phyloP scores from a whole-genome alignment of 1,140 invertebrate genomes.

The Drosophila mojavensis region DNA sequence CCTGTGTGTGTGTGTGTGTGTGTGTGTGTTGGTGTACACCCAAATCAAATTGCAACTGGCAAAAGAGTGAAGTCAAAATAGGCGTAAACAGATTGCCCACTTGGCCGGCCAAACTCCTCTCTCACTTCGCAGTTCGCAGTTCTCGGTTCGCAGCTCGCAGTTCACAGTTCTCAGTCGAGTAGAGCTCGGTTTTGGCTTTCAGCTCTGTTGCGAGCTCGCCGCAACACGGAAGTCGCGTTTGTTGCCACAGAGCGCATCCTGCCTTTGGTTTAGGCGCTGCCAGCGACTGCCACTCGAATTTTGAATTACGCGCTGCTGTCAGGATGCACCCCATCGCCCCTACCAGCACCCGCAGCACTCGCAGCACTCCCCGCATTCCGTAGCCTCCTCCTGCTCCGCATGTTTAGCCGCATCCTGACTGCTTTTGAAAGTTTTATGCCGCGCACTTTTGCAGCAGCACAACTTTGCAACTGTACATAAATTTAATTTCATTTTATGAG shows the following conservation, averaged over 20 bases:
- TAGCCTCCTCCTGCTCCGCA: neutral
- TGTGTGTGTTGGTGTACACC: slow-evolving; percentile 1
- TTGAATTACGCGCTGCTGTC: slow-evolving; percentile 68
- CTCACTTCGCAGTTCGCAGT: neutral
- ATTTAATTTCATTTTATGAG: slow-evolving; percentile 81
- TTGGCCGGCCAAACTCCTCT: slow-evolving; percentile 14
- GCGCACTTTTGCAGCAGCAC: slow-evolving; percentile 33
- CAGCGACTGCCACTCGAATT: slow-evolving; percentile 76
- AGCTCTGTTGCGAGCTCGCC: slow-evolving; percentile 26
- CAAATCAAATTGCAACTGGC: slow-evolving; percentile 45
- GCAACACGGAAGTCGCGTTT: slow-evolving; percentile 70
- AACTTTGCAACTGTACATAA: slow-evolving; percentile 81
- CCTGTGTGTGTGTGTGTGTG: slow-evolving; percentile 4
- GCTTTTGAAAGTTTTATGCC: slow-evolving; percentile 72
- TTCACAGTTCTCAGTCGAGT: slow-evolving; percentile 7
- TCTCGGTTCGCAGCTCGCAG: neutral
- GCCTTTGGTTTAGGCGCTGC: slow-evolving; percentile 64
- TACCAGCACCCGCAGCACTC: neutral
- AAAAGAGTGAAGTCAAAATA: slow-evolving; percentile 59
- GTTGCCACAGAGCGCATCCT: slow-evolving; percentile 60
- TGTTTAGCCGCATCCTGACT: slow-evolving; percentile 74
- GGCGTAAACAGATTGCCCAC: slow-evolving; percentile 66
- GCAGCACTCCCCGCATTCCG: neutral
- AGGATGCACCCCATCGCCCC: neutral
- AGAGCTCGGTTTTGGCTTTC: neutral